Conservation (phyloP, 2,888 invertebrate genomes). For the Lepidochitona cinerea region DNA sequence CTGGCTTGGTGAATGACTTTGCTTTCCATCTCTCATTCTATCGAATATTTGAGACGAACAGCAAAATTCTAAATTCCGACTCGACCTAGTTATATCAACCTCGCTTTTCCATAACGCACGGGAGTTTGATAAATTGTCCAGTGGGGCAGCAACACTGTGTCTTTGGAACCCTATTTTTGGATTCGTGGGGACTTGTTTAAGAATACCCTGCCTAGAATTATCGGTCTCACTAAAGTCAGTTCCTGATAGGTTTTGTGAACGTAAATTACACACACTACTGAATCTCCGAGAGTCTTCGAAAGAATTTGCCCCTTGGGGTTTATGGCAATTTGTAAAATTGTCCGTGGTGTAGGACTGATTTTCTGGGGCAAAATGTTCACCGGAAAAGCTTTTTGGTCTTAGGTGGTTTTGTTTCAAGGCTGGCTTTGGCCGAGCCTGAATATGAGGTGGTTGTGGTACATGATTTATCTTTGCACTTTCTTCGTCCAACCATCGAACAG, state of each 20-base stretch:
- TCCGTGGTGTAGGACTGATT: neutral
- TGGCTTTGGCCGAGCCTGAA: neutral
- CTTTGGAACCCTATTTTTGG: neutral
- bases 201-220: neutral
- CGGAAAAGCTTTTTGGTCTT: neutral
- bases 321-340: neutral
- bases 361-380: neutral
- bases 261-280: neutral
- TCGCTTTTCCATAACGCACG: neutral
- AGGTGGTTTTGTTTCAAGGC: neutral
- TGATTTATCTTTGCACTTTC: neutral
- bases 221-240: neutral
- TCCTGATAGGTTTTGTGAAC: neutral
- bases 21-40: neutral
- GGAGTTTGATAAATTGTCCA: neutral
- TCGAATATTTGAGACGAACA: neutral
- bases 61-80: neutral
- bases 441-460: neutral
- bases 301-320: neutral
- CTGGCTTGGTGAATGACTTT: neutral
- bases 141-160: neutral
- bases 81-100: neutral
- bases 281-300: neutral
- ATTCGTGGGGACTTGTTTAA: neutral
- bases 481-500: neutral